These are phyloP conservation scores for Stenurella melanura DNA, from an alignment of 2,888 invertebrate species.

Conservation along the genomic window DNA sequence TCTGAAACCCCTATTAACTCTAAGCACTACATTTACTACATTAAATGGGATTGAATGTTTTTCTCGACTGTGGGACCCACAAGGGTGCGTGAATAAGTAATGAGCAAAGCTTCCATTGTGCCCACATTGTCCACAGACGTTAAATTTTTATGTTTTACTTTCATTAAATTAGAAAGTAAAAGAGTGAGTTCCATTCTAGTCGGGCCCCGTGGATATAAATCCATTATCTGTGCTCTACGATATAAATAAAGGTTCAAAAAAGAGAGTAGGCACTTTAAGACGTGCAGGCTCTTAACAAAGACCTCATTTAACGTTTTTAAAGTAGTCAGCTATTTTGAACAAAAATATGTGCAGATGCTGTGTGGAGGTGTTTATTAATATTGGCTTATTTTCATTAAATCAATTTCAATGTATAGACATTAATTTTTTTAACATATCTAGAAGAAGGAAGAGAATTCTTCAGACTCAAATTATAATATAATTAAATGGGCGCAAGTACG, in stretches of 20 bases:
- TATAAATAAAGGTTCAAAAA: background rate
- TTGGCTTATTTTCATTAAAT: no score
- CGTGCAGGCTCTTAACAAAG: background rate
- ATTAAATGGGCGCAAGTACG: no score
- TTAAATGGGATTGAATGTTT: constrained; percentile 47
- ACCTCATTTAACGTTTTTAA: background rate
- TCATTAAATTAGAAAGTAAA: constrained; percentile 23
- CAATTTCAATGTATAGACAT: no score
- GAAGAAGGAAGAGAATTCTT: no score
- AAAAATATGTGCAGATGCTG: no score
- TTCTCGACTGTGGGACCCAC: constrained; percentile 33
- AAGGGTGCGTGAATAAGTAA: constrained; percentile 46
- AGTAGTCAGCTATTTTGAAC: background rate
- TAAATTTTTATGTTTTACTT: constrained; percentile 26
- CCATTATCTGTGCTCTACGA: constrained; percentile 14
- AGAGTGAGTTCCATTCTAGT: background rate
- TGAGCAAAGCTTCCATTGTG: constrained; percentile 25
- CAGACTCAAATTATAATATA: no score
- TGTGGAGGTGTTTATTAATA: no score
- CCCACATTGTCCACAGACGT: constrained; percentile 29
- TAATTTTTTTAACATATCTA: no score
- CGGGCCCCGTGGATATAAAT: background rate
- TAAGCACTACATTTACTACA: constrained; percentile 45
- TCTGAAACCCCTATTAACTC: constrained; percentile 43
- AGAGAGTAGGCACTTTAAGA: background rate